Base-by-base conservation (phyloP, 1,140 invertebrate genomes). In the Nymphalis io region DNA sequence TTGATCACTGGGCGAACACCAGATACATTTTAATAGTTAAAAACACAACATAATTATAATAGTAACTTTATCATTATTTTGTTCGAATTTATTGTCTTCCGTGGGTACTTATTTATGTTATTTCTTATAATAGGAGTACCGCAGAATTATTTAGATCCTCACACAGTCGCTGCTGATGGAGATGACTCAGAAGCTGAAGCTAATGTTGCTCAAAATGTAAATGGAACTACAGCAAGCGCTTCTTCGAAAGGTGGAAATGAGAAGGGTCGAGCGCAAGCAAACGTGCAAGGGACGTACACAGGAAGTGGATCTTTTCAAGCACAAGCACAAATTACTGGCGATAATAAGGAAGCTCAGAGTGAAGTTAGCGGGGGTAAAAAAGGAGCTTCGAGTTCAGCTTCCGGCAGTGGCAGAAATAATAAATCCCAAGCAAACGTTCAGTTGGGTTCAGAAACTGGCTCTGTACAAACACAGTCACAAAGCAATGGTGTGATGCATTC, bases 351-450 rank as follows among this genome's bases (percentile, higher is more conserved):
- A 63, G 95, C 95, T 2, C 94, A 95, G 80, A 92, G 89, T 64
- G 94, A 96, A 91, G 94, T 97, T 2, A 93, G 93, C 64, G 96
- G 95, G n/a, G 94, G 94, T 51, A 94, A 94, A 76, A 94, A 95
- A 75, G 95, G 96, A 6, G 94, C 95, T 15, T 93, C 93, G 16
- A 96, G 95, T 84, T 94, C 93, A 65, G 94, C 96, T 3, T 95
- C 96, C 91, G 96, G 95, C 2, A 93, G 92, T 48, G 95, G 95
- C 4, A 94, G 95, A 44, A 93, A 93, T 55, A 95, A 95, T 13
- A 94, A 96, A 83, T 96, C 95, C 51, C 96, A 96, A 89, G 93
- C 95, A 1, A 95, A 95, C 89, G 95, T 97, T 3, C 93, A 96
- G 82, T 84, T 96, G 0, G 94, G 95, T 61, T 93, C 93, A 13